A percentile compares a stretch with the other conserved stretches of the same genome.
phyloP scores from a whole-genome alignment of 2,888 invertebrate species.

The Plebejus argus region DNA sequence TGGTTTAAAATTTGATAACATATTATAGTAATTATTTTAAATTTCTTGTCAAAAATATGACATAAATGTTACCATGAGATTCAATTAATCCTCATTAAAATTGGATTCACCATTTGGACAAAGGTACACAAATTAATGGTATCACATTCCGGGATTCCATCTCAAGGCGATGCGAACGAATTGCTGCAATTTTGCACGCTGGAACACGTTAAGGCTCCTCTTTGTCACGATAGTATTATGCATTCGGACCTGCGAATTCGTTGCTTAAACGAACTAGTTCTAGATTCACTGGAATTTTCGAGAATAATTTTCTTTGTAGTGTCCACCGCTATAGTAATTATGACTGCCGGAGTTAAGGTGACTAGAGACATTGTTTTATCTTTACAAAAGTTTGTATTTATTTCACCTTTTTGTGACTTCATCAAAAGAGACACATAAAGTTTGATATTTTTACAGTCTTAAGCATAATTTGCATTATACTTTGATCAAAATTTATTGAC shows the following conservation, averaged over 20 bases:
- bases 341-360: not conserved
- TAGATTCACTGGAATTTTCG: constrained; percentile 20
- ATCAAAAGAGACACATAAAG: not conserved
- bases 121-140: constrained; percentile 37
- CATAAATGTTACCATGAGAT: not conserved
- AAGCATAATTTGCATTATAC: not conserved
- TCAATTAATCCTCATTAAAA: not conserved
- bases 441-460: not conserved
- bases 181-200: constrained; percentile 46
- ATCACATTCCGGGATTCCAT: constrained; percentile 45
- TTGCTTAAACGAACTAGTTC: constrained; percentile 31
- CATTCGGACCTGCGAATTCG: constrained; percentile 43
- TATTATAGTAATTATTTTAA: not conserved
- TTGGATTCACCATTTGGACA: not conserved
- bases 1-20: not conserved
- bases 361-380: not conserved
- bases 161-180: constrained; percentile 45
- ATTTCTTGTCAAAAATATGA: not conserved
- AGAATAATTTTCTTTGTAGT: constrained; percentile 3
- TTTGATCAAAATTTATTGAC: not conserved
- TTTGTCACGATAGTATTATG: constrained; percentile 46
- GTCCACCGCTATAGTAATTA: not conserved
- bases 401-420: not conserved
- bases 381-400: not conserved
- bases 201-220: constrained; percentile 42